These are phyloP conservation scores for Tetheella fluctuosa DNA, from an alignment of 2,888 invertebrate genomes.

Conservation along the genomic window DNA sequence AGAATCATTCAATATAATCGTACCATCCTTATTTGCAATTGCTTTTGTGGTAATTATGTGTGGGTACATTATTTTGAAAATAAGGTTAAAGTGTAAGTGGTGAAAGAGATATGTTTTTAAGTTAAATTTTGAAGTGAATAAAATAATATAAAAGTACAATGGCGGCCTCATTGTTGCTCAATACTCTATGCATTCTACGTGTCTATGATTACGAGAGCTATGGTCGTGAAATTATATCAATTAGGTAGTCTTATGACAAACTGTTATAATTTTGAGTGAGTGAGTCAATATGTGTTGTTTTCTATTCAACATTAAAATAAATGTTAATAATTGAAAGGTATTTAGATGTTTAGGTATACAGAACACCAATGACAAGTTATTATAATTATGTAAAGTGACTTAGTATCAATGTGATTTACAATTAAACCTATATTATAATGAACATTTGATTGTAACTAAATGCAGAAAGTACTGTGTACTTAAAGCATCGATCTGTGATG, in stretches of 20 bases:
- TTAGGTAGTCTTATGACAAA: too few species aligned
- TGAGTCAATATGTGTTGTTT: too few species aligned
- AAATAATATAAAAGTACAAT: neutral
- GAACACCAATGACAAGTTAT: neutral
- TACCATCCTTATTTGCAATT: slow-evolving; percentile 86
- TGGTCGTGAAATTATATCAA: too few species aligned
- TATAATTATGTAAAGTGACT: neutral
- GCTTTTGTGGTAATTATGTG: slow-evolving; percentile 85
- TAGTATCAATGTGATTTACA: neutral
- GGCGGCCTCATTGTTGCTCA: neutral
- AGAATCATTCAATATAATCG: slow-evolving; percentile 87
- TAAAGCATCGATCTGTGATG: slow-evolving; percentile 40
- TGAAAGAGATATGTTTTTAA: slow-evolving; percentile 30
- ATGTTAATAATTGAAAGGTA: too few species aligned
- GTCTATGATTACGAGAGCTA: too few species aligned
- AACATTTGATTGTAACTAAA: slow-evolving; percentile 16
- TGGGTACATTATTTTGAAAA: slow-evolving; percentile 87
- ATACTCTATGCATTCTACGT: neutral
- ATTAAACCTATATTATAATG: neutral
- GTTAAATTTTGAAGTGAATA: neutral
- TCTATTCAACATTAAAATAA: too few species aligned
- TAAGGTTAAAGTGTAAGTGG: slow-evolving; percentile 85
- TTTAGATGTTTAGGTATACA: neutral
- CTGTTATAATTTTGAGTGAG: too few species aligned
- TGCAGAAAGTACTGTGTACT: slow-evolving; percentile 37